Conservation (phyloP, 2,113 vertebrate species). For the Stigmatopora nigra region DNA sequence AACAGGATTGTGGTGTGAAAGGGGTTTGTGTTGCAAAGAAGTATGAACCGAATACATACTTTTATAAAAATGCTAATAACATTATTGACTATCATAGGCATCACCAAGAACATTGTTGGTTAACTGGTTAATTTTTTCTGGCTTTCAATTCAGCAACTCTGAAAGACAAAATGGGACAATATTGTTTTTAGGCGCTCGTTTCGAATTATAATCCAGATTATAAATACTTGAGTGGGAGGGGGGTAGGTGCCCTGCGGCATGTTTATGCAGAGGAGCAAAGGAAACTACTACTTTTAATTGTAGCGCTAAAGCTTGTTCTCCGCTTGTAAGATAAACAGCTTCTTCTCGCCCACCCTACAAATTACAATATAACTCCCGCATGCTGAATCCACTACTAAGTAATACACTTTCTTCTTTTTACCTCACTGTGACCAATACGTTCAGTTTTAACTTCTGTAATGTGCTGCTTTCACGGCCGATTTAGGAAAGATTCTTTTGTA, state of each 20-base stretch:
- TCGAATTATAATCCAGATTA: background rate
- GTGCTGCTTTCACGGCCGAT: background rate
- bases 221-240: background rate
- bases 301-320: background rate
- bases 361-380: background rate
- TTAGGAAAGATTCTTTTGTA: background rate
- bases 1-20: background rate
- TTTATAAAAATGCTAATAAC: background rate
- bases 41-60: background rate
- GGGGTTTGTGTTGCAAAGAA: background rate
- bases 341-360: background rate
- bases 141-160: background rate
- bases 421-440: slow-evolving; percentile 1
- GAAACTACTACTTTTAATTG: slow-evolving; percentile 2
- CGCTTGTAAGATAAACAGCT: slow-evolving; percentile 3
- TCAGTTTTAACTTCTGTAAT: background rate
- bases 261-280: slow-evolving; percentile 26
- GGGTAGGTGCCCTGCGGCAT: slow-evolving; percentile 1
- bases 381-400: background rate
- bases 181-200: background rate
- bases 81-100: background rate
- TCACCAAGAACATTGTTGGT: background rate
- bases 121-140: background rate
- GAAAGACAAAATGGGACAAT: background rate
- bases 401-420: background rate